Evolutionary conservation across 2,888 invertebrate species (phyloP).

Genomic region (Biston stratarius): DNA sequence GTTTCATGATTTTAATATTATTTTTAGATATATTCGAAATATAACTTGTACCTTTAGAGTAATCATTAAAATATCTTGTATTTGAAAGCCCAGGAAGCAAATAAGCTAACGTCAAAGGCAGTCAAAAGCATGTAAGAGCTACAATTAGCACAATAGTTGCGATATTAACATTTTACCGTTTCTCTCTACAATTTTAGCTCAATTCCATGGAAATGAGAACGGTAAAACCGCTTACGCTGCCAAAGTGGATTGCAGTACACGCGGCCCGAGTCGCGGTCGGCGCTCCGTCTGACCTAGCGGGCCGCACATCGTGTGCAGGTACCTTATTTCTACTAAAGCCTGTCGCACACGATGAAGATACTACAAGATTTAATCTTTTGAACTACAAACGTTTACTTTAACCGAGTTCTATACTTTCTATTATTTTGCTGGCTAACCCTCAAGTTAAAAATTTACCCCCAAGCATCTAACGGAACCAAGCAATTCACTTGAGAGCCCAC

Average conservation of each 20-base stretch:
- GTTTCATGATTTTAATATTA: too few species aligned
- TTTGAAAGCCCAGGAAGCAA: not conserved
- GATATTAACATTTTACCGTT: not conserved
- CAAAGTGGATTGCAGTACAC: conserved; percentile 33
- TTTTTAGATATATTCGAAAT: too few species aligned
- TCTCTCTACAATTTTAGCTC: not conserved
- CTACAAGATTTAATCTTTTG: too few species aligned
- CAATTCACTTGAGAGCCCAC: too few species aligned
- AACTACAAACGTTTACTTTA: too few species aligned
- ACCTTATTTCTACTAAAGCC: not conserved
- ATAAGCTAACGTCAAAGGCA: not conserved
- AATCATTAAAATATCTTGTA: not conserved
- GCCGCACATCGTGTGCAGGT: conserved; percentile 37
- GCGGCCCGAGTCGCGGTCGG: conserved; percentile 2
- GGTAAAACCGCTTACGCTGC: conserved; percentile 32
- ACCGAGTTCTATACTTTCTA: too few species aligned
- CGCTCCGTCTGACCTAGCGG: conserved; percentile 32
- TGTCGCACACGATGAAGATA: not conserved
- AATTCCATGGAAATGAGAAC: conserved; percentile 24
- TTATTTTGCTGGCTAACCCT: too few species aligned
- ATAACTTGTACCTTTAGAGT: too few species aligned
- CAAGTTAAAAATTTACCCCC: too few species aligned
- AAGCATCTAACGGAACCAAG: too few species aligned
- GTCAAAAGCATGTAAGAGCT: too few species aligned
- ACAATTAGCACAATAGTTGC: too few species aligned